Evolutionary conservation across 2,888 invertebrate species (phyloP).

Genomic region (Acrocyrtus sp.): DNA sequence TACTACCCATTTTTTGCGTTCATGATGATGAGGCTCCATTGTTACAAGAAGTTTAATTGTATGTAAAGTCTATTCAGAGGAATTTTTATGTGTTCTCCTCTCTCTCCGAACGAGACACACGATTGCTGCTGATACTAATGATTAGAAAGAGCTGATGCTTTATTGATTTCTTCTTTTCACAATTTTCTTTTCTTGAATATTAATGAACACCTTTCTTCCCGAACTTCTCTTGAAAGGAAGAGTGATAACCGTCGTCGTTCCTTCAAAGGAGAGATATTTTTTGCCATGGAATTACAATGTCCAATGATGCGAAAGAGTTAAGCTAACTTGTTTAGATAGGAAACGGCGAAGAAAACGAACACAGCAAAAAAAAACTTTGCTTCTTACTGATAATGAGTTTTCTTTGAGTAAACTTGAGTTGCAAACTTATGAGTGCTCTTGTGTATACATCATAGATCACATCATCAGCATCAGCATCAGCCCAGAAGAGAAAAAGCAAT

Average conservation of each 20-base stretch:
- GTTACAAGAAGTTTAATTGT: not conserved
- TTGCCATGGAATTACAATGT: not conserved
- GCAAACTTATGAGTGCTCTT: not conserved
- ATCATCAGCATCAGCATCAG: too few relatives aligned
- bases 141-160: slow-evolving; percentile 40
- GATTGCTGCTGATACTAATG: slow-evolving; percentile 12
- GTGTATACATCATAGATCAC: slow-evolving; percentile 6
- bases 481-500: not conserved
- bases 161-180: slow-evolving; percentile 46
- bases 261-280: not conserved
- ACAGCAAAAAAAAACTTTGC: not conserved
- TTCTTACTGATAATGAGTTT: not conserved
- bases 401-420: not conserved
- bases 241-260: too few relatives aligned
- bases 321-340: not conserved
- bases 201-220: slow-evolving; percentile 43
- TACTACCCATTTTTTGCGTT: not conserved
- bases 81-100: too few relatives aligned
- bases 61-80: not conserved
- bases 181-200: slow-evolving; percentile 46
- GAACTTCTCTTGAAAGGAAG: slow-evolving; percentile 7
- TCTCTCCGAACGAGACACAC: slow-evolving; percentile 23
- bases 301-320: slow-evolving; percentile 21
- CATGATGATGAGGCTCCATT: not conserved
- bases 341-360: not conserved